Base-by-base conservation (phyloP, 2,888 invertebrate genomes). In the Sicus ferrugineus region DNA sequence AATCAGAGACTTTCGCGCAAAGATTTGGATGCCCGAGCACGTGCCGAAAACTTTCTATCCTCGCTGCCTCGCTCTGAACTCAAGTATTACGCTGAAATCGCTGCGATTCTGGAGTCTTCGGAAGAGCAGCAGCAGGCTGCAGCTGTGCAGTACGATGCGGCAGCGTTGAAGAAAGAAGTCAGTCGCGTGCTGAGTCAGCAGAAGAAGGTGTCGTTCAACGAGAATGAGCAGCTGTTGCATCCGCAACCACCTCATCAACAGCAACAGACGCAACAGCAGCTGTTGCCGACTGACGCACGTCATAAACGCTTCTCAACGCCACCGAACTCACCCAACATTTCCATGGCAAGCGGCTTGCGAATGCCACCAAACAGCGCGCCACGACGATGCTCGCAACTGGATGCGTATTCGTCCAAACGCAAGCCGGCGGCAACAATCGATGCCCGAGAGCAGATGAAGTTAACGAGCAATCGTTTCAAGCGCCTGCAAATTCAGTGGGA, bases 271-370 rank as follows among this genome's bases (percentile, higher is more conserved):
- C 75, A 72, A 31, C 69, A 71, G 0, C 73, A 75, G 30, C 64
- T 50, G 30, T 38, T 38, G 14, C 64, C 42, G 14, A 16, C 14
- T 14, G 14, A 16, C 16, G 69, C 73, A 26, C 31, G 75, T 66
- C 73, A 68, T 7, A 78, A 83, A 62, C 81, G 84, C 77, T 86
- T 89, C 70, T 86, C 88, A 52, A 91, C 91, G 72, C 92, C 92
- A 71, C 92, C 92, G 73, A 92, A 92, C 83, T 92, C 92, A 54
- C 92, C 92, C 61, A 91, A 91, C 84, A 90, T 91, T 74, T 91
- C 91, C 61, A 87, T 90, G 80, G 87, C 82, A 16, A 72, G 75
- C 21, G 73, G 75, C 16, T 64, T 76, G 52, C 74, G 74, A 30
- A 75, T 68, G 21, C 70, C 70, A 46, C 74, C 75, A 1, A 73